Evolutionary conservation across 2,113 vertebrate genomes (phyloP).

Genomic region (Podiceps cristatus): DNA sequence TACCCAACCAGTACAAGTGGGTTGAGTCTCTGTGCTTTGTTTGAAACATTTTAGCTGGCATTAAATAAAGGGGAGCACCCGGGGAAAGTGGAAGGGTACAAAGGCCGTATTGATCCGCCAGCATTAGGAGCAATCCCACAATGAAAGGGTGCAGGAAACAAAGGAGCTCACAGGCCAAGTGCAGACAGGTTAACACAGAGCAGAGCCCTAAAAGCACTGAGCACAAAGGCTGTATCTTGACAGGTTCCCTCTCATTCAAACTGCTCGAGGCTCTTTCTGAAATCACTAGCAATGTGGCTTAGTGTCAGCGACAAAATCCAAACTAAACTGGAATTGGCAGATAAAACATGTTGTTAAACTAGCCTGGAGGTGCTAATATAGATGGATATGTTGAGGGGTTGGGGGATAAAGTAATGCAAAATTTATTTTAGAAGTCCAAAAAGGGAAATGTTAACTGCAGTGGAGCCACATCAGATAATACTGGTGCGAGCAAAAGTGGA

Average conservation of each 20-base stretch:
- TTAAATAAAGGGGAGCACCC: constrained; percentile 34
- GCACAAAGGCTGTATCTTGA: not conserved
- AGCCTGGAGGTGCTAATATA: not conserved
- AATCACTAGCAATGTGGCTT: not conserved
- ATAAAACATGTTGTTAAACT: not conserved
- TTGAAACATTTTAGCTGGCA: constrained; percentile 19
- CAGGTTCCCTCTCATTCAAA: not conserved
- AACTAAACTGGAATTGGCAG: not conserved
- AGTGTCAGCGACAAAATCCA: not conserved
- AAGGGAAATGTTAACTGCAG: not conserved
- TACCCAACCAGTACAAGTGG: constrained; percentile 26
- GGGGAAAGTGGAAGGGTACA: constrained; percentile 11
- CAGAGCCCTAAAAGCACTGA: not conserved
- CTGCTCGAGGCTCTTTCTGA: not conserved
- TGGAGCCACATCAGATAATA: not conserved
- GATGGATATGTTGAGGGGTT: not conserved
- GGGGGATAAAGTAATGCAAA: not conserved
- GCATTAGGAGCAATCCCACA: not conserved
- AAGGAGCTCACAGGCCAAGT: not conserved
- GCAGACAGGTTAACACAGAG: not conserved
- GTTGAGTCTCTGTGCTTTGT: constrained; percentile 30
- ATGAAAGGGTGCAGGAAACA: not conserved
- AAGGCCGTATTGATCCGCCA: constrained; percentile 4
- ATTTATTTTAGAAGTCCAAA: not conserved
- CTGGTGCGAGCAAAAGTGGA: not conserved